Conservation (phyloP, 92 coral and sea anemone species). For the Meandrina meandrites region DNA sequence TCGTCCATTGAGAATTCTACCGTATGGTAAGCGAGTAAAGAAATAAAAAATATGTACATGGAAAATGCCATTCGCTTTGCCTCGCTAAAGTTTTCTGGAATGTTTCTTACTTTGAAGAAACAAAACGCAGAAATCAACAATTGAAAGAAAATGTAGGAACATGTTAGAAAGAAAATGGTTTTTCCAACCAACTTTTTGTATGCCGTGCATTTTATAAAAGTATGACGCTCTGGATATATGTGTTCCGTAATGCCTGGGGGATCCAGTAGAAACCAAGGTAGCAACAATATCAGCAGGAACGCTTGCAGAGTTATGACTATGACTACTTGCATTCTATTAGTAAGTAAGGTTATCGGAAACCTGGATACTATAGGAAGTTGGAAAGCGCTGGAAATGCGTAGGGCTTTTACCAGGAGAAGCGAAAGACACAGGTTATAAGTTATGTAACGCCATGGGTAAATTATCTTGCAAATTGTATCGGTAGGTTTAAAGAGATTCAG, state of each 20-base stretch:
- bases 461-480: conserved; percentile 22
- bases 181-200: conserved; percentile 36
- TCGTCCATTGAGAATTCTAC: neutral
- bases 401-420: conserved; percentile 31
- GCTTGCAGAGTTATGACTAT: neutral
- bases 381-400: conserved; percentile 35
- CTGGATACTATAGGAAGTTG: neutral
- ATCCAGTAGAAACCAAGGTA: conserved; percentile 54
- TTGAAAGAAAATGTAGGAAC: conserved; percentile 45
- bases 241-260: conserved; percentile 43
- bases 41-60: neutral
- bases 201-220: conserved; percentile 49
- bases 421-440: conserved; percentile 28
- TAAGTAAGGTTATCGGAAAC: neutral
- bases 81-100: neutral
- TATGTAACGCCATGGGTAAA: conserved; percentile 29
- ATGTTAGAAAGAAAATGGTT: conserved; percentile 42
- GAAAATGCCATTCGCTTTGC: neutral
- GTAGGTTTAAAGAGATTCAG: conserved; percentile 22
- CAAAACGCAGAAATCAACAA: conserved; percentile 61
- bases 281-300: neutral
- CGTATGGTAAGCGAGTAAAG: neutral
- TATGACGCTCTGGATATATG: conserved; percentile 35
- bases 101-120: conserved; percentile 60
- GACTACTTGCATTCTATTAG: neutral